These are phyloP conservation scores for Helleia helle DNA, from an alignment of 2,888 invertebrate species.

Conservation along the genomic window DNA sequence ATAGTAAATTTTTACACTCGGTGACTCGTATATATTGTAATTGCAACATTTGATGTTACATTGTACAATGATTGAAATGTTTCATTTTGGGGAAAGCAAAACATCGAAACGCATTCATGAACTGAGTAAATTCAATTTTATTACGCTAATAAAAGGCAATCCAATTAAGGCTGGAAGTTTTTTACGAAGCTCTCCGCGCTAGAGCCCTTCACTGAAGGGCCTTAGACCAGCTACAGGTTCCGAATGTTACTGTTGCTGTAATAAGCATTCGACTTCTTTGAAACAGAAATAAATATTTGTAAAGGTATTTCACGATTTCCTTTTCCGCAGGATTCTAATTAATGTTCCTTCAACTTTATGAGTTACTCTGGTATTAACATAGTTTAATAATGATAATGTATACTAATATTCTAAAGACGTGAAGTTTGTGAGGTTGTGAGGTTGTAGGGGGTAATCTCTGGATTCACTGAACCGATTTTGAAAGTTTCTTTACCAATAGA, in stretches of 20 bases:
- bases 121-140: conserved; percentile 63
- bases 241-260: conserved; percentile 39
- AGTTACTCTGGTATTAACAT: no score
- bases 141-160: conserved; percentile 67
- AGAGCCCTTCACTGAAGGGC: conserved; percentile 42
- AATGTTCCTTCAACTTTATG: no score
- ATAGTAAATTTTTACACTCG: no score
- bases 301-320: no score
- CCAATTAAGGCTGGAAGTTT: conserved; percentile 64
- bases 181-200: conserved; percentile 41
- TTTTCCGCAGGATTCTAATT: no score
- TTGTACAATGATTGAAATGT: conserved; percentile 15
- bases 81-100: conserved; percentile 40
- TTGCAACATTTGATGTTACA: not conserved
- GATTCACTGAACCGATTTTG: no score
- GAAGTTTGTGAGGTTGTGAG: no score
- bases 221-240: conserved; percentile 35
- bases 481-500: no score
- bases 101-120: conserved; percentile 31
- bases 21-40: no score
- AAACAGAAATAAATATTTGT: conserved; percentile 8
- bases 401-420: no score
- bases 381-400: no score
- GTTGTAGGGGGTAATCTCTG: no score
- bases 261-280: conserved; percentile 11